These are phyloP conservation scores for Bubo bubo DNA, from an alignment of 2,113 vertebrate species.

Conservation along the genomic window DNA sequence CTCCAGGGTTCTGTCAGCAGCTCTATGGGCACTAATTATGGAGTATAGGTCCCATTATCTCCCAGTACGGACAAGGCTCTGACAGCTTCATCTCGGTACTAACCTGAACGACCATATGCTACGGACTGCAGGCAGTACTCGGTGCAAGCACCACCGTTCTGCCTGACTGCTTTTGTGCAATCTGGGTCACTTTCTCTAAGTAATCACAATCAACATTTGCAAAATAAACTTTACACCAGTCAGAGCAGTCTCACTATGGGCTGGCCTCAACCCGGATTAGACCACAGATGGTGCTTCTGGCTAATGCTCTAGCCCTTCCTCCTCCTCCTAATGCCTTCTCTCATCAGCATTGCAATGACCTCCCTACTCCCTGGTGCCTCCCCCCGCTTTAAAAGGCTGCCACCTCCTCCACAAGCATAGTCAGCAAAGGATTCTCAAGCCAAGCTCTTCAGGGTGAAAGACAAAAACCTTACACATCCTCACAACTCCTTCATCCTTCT, in stretches of 20 bases:
- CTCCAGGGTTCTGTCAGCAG: constrained; percentile 46
- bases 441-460: not conserved
- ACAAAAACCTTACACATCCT: not conserved
- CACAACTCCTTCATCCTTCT: not conserved
- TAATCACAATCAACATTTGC: not conserved
- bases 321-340: not conserved
- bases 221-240: not conserved
- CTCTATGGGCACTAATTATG: constrained; percentile 9
- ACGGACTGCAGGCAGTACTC: not conserved
- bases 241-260: not conserved
- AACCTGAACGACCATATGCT: not conserved
- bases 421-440: not conserved
- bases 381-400: not conserved
- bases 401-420: not conserved
- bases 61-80: constrained; percentile 2
- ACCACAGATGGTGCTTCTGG: not conserved
- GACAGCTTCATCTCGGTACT: not conserved
- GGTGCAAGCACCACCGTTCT: not conserved
- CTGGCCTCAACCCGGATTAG: not conserved
- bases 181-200: not conserved
- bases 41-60: constrained; percentile 16
- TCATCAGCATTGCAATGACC: rapidly evolving
- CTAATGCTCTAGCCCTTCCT: not conserved
- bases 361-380: not conserved
- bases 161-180: not conserved